phyloP scores from a whole-genome alignment of 1,140 invertebrate species.

The Charaxes varanes region DNA sequence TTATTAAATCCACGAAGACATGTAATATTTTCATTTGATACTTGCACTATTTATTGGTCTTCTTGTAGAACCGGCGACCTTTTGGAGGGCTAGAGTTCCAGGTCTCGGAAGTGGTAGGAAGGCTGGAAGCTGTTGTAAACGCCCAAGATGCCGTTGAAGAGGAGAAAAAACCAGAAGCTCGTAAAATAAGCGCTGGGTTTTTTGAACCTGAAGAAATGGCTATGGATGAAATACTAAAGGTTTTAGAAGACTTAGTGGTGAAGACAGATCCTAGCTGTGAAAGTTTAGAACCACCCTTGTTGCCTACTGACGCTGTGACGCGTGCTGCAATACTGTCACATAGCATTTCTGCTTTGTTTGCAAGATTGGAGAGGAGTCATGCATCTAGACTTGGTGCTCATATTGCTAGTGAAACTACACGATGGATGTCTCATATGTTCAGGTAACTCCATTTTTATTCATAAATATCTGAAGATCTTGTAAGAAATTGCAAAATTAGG shows the following conservation, averaged over 20 bases:
- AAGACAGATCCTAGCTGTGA: slow-evolving; percentile 63
- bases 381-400: slow-evolving; percentile 81
- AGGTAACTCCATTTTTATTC: slow-evolving; percentile 69
- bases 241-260: slow-evolving; percentile 55
- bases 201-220: slow-evolving; percentile 62
- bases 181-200: slow-evolving; percentile 58
- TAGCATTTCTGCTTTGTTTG: slow-evolving; percentile 83
- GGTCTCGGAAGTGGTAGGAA: slow-evolving; percentile 79
- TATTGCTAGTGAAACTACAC: slow-evolving; percentile 83
- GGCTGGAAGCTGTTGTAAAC: slow-evolving; percentile 78
- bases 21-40: too few species aligned
- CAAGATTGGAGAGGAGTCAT: slow-evolving; percentile 80
- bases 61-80: slow-evolving; percentile 59
- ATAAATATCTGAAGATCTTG: too few species aligned
- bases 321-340: slow-evolving; percentile 83
- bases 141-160: slow-evolving; percentile 49
- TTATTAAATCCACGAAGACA: too few species aligned
- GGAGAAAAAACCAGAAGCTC: slow-evolving; percentile 45
- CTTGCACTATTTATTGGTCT: slow-evolving; percentile 23
- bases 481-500: background rate
- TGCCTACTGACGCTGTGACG: slow-evolving; percentile 71
- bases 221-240: slow-evolving; percentile 64
- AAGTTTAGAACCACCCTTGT: slow-evolving; percentile 47
- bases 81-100: slow-evolving; percentile 78
- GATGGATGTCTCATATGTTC: slow-evolving; percentile 88